Conservation (phyloP, 2,797 vertebrate genomes). For the Sardinella longiceps region DNA sequence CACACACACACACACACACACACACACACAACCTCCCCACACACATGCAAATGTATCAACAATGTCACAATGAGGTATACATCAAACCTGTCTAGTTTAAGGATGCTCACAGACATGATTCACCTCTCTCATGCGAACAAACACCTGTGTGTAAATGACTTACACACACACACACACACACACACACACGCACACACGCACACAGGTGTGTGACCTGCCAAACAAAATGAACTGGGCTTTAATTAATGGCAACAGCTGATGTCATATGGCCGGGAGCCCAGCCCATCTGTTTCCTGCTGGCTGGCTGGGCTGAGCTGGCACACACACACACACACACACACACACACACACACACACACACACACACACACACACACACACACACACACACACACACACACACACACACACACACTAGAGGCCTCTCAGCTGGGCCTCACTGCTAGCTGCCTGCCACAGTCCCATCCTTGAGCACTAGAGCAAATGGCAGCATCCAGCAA, state of each 20-base stretch:
- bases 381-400: too few species aligned
- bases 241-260: neutral
- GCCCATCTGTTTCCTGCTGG: constrained; percentile 21
- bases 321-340: too few species aligned
- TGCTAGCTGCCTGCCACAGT: neutral
- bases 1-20: constrained; percentile 1
- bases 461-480: neutral
- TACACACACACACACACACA: neutral
- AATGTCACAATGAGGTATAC: too few species aligned
- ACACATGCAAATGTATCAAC: too few species aligned
- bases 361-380: too few species aligned
- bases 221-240: neutral
- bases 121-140: neutral
- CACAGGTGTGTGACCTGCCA: neutral
- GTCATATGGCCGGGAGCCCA: neutral
- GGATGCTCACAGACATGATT: neutral
- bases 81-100: too few species aligned
- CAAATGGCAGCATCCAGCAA: constrained; percentile 5
- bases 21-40: neutral
- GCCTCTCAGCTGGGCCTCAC: neutral
- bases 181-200: constrained; percentile 1
- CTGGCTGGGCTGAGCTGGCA: too few species aligned
- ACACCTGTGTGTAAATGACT: neutral
- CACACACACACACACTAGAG: too few species aligned
- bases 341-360: too few species aligned